A percentile compares a stretch with the other conserved stretches of the same genome.
Evolutionary conservation across 2,888 invertebrate genomes (phyloP).

Genomic region (Drosophila prostipennis): DNA sequence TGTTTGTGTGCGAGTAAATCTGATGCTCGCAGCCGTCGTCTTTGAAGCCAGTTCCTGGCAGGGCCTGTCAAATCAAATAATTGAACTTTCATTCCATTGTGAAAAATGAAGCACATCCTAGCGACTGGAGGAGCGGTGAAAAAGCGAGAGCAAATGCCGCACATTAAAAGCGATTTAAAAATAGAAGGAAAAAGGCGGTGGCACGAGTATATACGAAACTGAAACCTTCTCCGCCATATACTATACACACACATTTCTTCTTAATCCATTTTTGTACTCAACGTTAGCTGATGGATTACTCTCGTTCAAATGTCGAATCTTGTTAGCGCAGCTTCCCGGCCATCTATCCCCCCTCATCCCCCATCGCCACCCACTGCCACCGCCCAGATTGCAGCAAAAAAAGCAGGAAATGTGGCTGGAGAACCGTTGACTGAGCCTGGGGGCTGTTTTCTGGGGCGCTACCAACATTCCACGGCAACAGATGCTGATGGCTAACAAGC

Average conservation of each 20-base stretch:
- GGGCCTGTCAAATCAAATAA: constrained; percentile 75
- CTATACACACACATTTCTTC: constrained; percentile 39
- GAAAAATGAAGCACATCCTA: constrained; percentile 61
- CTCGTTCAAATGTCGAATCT: constrained; percentile 75
- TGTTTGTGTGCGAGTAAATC: constrained; percentile 51
- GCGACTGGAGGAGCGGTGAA: constrained; percentile 17
- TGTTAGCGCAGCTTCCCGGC: constrained; percentile 56
- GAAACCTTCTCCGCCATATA: constrained; percentile 32
- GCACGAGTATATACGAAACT: constrained; percentile 45
- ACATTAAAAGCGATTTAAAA: constrained; percentile 66
- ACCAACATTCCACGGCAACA: constrained; percentile 52
- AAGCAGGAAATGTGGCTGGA: constrained; percentile 17
- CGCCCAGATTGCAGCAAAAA: constrained; percentile 21
- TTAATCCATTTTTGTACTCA: constrained; percentile 71
- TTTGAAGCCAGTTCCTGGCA: constrained; percentile 45
- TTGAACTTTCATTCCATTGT: constrained; percentile 73
- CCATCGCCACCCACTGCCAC: background rate
- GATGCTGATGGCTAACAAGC: constrained; percentile 62
- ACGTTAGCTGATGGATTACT: constrained; percentile 70
- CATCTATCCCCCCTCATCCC: constrained; percentile 5
- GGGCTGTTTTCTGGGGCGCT: constrained; percentile 26
- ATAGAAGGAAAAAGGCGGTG: constrained; percentile 28
- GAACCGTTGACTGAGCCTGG: constrained; percentile 20
- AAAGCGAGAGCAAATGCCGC: constrained; percentile 56
- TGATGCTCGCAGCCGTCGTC: constrained; percentile 33